These are phyloP conservation scores for Nasua narica DNA, from an alignment of 2,797 vertebrate species.

Conservation along the genomic window DNA sequence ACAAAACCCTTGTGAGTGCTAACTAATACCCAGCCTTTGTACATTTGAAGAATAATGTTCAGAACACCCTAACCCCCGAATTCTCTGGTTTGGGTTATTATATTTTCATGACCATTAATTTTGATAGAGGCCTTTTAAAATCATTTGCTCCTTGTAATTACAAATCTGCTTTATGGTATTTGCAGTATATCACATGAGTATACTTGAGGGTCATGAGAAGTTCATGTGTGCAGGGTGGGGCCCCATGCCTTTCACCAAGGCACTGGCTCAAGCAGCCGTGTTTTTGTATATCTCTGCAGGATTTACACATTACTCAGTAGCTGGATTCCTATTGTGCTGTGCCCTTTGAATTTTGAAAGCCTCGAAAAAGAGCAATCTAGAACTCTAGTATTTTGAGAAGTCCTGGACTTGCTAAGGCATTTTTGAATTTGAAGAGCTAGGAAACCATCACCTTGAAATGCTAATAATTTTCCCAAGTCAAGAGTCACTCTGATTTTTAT, in stretches of 20 bases:
- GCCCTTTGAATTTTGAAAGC: background rate
- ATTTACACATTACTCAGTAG: background rate
- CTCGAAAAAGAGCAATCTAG: background rate
- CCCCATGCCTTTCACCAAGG: background rate
- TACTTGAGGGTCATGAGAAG: constrained; percentile 46
- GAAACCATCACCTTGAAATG: constrained; percentile 21
- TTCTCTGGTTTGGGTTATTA: constrained; percentile 29
- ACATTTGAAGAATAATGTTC: constrained; percentile 37
- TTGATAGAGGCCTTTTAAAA: constrained; percentile 50
- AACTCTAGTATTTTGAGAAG: background rate
- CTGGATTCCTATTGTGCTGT: background rate
- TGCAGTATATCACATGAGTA: background rate
- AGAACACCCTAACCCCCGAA: background rate
- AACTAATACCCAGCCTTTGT: constrained; percentile 17
- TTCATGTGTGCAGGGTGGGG: background rate
- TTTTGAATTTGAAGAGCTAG: constrained; percentile 37
- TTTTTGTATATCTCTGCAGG: background rate
- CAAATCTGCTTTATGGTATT: constrained; percentile 25
- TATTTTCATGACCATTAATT: constrained; percentile 69
- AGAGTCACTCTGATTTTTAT: constrained; percentile 45
- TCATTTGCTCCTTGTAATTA: constrained; percentile 54
- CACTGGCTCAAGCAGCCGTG: fast-evolving
- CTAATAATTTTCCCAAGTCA: constrained; percentile 25
- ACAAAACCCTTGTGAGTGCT: background rate
- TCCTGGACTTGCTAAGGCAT: background rate